Percentiles rank a stretch among this genome's conserved stretches.
phyloP scores from a whole-genome alignment of 2,888 invertebrate genomes.

The Caenorhabditis imperialis region DNA sequence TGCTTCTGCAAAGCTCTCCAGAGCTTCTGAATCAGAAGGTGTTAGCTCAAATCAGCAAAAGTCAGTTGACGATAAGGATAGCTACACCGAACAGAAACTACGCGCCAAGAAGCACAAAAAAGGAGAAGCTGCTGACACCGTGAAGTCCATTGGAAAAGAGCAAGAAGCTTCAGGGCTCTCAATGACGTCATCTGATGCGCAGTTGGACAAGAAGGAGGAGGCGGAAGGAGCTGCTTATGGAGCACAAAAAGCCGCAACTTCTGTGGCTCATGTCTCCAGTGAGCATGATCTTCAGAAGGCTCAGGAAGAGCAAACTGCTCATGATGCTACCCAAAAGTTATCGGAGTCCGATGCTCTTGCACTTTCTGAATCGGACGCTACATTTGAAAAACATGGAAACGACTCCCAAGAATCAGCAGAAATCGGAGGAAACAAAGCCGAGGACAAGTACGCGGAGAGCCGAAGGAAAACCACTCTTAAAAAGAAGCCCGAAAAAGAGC shows the following conservation, averaged over 20 bases:
- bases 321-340: no score
- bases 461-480: slow-evolving; percentile 32
- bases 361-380: slow-evolving; percentile 3
- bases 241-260: neutral
- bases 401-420: slow-evolving; percentile 1
- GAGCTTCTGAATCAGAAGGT: no score
- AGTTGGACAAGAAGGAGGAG: slow-evolving; percentile 1
- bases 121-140: slow-evolving; percentile 4
- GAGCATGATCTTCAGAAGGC: no score
- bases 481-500: slow-evolving; percentile 34
- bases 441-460: slow-evolving; percentile 38
- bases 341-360: slow-evolving; percentile 9
- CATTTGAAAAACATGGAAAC: neutral
- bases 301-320: no score
- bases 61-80: slow-evolving; percentile 15
- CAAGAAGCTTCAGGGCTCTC: slow-evolving; percentile 13
- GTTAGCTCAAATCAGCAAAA: no score
- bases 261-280: neutral
- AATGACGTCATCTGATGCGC: slow-evolving; percentile 13
- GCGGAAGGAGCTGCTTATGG: neutral
- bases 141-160: neutral
- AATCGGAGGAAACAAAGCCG: slow-evolving; percentile 1
- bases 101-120: slow-evolving; percentile 21
- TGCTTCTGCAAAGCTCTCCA: no score
- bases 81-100: slow-evolving; percentile 37